Evolutionary conservation across 1,140 invertebrate species (phyloP).

Genomic region (Plectrocnemia conspersa): DNA sequence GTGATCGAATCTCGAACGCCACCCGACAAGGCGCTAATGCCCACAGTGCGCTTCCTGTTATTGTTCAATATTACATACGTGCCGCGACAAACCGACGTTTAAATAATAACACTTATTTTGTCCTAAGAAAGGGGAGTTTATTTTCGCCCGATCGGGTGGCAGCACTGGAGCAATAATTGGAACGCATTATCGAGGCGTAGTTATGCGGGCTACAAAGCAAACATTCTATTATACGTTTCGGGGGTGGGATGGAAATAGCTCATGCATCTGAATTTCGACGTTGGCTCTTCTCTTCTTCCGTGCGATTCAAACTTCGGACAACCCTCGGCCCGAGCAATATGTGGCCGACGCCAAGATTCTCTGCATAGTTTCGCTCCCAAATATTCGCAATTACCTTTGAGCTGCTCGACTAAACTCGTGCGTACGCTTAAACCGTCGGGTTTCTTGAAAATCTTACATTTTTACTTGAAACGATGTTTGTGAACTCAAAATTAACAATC

Average conservation of each 20-base stretch:
- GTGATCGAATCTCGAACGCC: no score
- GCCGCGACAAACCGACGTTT: no score
- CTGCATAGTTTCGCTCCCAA: conserved; percentile 20
- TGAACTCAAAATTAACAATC: not conserved
- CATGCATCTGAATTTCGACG: conserved; percentile 3
- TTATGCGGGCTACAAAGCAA: conserved; percentile 20
- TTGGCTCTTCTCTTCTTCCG: not conserved
- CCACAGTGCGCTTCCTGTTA: no score
- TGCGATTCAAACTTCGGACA: conserved; percentile 17
- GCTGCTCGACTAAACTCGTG: conserved; percentile 7
- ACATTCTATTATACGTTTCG: conserved; percentile 14
- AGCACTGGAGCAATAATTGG: no score
- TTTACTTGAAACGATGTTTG: not conserved
- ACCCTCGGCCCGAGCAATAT: conserved; percentile 14
- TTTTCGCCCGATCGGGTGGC: no score
- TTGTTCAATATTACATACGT: no score
- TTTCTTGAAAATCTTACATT: not conserved
- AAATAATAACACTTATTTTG: no score
- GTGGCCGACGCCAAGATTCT: conserved; percentile 18
- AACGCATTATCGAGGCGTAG: conserved; percentile 10
- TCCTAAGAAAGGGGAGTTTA: no score
- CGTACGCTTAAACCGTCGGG: no score
- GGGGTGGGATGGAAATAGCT: not conserved
- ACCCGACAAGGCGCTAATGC: no score
- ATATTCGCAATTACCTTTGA: conserved; percentile 28